A percentile compares a stretch with the other conserved stretches of the same genome.
Conservation (phyloP, 1,140 invertebrate genomes). For the Cydia strobilella region DNA sequence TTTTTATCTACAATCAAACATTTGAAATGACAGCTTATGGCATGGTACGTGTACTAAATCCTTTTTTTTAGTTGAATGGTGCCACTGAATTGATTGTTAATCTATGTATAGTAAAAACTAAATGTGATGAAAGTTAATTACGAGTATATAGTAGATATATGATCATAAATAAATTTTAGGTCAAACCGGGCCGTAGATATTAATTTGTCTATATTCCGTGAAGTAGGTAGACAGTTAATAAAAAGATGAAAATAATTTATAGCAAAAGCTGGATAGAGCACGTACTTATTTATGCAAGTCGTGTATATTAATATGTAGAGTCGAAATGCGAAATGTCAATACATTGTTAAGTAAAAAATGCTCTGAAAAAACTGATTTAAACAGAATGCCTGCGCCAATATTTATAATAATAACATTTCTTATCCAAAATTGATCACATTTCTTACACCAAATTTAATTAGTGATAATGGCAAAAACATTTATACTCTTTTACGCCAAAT, state of each 20-base stretch:
- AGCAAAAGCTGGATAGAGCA: background rate
- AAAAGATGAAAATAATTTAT: background rate
- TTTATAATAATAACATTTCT: background rate
- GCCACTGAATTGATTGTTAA: background rate
- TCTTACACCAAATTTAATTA: background rate
- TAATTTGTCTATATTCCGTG: background rate
- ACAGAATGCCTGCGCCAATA: background rate
- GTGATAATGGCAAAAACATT: background rate
- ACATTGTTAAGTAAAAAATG: background rate
- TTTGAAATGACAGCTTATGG: background rate
- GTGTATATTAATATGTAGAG: background rate
- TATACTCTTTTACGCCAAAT: background rate
- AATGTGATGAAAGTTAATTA: background rate
- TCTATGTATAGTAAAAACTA: conserved; percentile 3
- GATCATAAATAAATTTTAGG: background rate
- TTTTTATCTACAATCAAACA: too few relatives aligned
- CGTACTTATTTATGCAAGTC: too few relatives aligned
- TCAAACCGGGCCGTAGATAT: background rate
- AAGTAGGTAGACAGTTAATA: background rate
- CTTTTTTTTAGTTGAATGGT: too few relatives aligned
- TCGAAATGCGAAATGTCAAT: background rate
- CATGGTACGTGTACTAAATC: background rate
- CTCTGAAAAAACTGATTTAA: background rate
- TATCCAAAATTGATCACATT: background rate
- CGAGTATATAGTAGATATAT: background rate